A percentile compares a stretch with the other conserved stretches of the same genome.
Evolutionary conservation across 2,797 vertebrate species (phyloP).

Genomic region (Pseudomugil gertrudae): DNA sequence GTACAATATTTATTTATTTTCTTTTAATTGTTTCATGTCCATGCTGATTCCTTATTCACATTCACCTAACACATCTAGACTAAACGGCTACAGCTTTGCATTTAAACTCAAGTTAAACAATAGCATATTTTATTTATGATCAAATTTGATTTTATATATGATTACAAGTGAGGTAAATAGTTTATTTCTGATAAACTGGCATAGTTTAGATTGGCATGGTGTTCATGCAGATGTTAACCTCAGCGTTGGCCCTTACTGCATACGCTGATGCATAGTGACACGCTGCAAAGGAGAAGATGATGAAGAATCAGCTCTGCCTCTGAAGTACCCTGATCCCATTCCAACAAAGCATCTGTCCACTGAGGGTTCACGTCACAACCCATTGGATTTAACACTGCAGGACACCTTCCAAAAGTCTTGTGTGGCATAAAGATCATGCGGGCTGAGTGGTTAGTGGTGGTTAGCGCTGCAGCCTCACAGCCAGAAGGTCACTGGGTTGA

Average conservation of each 20-base stretch:
- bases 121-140: too few species aligned
- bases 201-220: background rate
- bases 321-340: background rate
- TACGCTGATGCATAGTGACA: background rate
- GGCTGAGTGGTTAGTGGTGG: too few species aligned
- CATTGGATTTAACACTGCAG: background rate
- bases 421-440: too few species aligned
- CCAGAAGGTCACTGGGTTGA: too few species aligned
- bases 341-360: background rate
- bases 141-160: too few species aligned
- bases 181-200: too few species aligned
- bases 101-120: background rate
- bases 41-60: too few species aligned
- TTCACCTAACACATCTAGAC: too few species aligned
- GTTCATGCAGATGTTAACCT: background rate
- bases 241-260: background rate
- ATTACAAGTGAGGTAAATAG: background rate
- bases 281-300: background rate
- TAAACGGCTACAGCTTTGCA: background rate
- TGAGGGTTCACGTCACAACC: background rate
- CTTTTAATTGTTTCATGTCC: background rate
- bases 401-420: background rate
- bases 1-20: background rate
- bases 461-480: too few species aligned
- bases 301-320: background rate